A percentile compares a stretch with the other conserved stretches of the same genome.
Conservation (phyloP, 2,797 vertebrate genomes). For the Poeciliopsis gracilis region DNA sequence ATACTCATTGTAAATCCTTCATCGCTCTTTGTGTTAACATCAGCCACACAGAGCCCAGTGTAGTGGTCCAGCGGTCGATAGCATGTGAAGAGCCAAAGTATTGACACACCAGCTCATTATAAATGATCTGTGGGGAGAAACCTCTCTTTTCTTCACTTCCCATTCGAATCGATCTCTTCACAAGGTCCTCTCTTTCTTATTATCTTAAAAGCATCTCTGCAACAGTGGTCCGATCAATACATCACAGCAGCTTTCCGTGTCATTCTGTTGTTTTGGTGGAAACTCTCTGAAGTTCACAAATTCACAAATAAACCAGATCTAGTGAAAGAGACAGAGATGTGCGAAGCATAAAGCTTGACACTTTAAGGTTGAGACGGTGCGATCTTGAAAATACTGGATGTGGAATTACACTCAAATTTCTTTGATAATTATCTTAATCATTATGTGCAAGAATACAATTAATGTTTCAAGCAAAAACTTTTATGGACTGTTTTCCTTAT, state of each 20-base stretch:
- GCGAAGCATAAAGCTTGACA: constrained; percentile 1
- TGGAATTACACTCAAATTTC: constrained; percentile 2
- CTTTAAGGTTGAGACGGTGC: background rate
- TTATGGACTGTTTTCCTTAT: constrained; percentile 39
- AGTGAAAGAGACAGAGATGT: constrained; percentile 13
- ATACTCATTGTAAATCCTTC: constrained; percentile 6
- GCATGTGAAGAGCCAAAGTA: constrained; percentile 62
- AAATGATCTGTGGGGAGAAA: constrained; percentile 76
- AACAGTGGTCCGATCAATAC: constrained; percentile 77
- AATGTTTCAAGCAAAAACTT: constrained; percentile 41
- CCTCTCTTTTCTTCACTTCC: constrained; percentile 77
- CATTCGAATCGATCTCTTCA: constrained; percentile 74
- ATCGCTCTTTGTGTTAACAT: constrained; percentile 16
- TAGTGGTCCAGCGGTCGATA: constrained; percentile 61
- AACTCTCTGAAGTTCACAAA: constrained; percentile 41
- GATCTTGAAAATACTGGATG: constrained; percentile 1
- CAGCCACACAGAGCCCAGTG: constrained; percentile 21
- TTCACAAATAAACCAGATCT: constrained; percentile 27
- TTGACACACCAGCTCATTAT: constrained; percentile 77
- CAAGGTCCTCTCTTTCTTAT: constrained; percentile 74
- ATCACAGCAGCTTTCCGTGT: constrained; percentile 70
- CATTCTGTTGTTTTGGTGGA: constrained; percentile 59
- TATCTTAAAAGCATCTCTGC: constrained; percentile 82
- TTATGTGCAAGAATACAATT: constrained; percentile 44
- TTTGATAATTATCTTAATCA: constrained; percentile 28